A percentile compares a stretch with the other conserved stretches of the same genome.
phyloP scores from a whole-genome alignment of 2,797 vertebrate species.

The Lacerta agilis region DNA sequence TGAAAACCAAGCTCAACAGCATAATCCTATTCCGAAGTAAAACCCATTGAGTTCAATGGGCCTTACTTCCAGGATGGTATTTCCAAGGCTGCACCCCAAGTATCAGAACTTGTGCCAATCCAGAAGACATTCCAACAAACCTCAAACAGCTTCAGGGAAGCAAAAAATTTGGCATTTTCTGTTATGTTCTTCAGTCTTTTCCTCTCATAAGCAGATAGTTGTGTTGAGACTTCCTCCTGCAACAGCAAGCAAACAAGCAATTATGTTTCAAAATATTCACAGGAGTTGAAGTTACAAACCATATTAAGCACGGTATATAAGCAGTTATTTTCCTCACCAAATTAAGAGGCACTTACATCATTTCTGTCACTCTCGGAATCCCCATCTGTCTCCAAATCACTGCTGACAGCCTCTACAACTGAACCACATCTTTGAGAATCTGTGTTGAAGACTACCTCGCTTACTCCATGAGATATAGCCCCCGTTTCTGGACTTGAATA shows the following conservation, averaged over 20 bases:
- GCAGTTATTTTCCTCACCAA: neutral
- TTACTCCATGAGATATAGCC: conserved; percentile 9
- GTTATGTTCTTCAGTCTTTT: conserved; percentile 90
- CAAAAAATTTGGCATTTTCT: conserved; percentile 88
- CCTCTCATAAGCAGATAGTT: conserved; percentile 86
- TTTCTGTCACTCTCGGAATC: neutral
- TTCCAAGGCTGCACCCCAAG: neutral
- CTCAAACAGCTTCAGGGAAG: conserved; percentile 85
- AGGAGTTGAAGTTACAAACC: neutral
- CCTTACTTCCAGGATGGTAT: too few species aligned
- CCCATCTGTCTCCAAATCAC: neutral
- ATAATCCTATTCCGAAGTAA: too few species aligned
- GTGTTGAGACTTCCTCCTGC: conserved; percentile 60
- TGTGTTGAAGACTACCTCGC: neutral
- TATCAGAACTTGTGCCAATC: neutral
- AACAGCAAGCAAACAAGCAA: conserved; percentile 9
- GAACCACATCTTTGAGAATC: neutral
- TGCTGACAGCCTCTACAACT: too few species aligned
- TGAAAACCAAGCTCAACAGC: neutral
- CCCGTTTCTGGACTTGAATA: conserved; percentile 37
- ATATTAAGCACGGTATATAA: neutral
- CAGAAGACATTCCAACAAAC: conserved; percentile 70
- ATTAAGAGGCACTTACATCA: neutral
- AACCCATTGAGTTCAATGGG: too few species aligned
- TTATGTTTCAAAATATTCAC: neutral